phyloP scores from a whole-genome alignment of 2,888 invertebrate genomes.

The Luperina testacea region DNA sequence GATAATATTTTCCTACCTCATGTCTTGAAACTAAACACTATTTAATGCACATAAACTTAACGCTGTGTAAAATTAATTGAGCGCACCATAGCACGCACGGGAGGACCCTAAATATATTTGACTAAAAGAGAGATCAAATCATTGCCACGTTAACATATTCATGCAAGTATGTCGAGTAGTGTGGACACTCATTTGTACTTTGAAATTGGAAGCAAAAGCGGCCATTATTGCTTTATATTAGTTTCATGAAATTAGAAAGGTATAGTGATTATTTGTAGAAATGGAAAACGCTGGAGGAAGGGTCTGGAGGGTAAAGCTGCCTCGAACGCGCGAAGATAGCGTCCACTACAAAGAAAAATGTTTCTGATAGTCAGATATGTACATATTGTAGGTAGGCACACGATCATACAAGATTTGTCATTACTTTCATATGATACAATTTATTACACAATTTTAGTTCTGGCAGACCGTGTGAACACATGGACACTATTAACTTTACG shows the following conservation, averaged over 20 bases:
- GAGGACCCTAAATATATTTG: slow-evolving; percentile 91
- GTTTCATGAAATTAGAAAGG: slow-evolving; percentile 55
- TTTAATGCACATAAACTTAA: slow-evolving; percentile 77
- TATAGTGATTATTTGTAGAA: slow-evolving; percentile 43
- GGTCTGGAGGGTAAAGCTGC: slow-evolving; percentile 59
- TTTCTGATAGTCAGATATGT: slow-evolving; percentile 60
- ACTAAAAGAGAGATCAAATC: slow-evolving; percentile 94
- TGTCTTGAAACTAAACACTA: slow-evolving; percentile 89
- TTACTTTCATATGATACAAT: slow-evolving; percentile 71
- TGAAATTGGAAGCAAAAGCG: slow-evolving; percentile 77
- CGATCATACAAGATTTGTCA: slow-evolving; percentile 70
- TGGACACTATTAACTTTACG: slow-evolving; percentile 75
- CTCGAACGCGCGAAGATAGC: slow-evolving; percentile 42
- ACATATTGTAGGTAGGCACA: slow-evolving; percentile 71
- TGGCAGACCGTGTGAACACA: slow-evolving; percentile 80
- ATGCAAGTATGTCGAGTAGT: slow-evolving; percentile 76
- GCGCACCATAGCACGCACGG: slow-evolving; percentile 76
- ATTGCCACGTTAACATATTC: slow-evolving; percentile 90
- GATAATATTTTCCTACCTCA: slow-evolving; percentile 89
- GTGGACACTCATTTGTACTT: slow-evolving; percentile 85
- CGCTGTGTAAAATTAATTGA: slow-evolving; percentile 84
- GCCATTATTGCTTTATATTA: slow-evolving; percentile 63
- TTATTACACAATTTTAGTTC: slow-evolving; percentile 72
- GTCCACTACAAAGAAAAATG: slow-evolving; percentile 37
- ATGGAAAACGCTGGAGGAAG: slow-evolving; percentile 38